Evolutionary conservation across 2,113 vertebrate species (phyloP).

Genomic region (Nothocercus nigrocapillus): DNA sequence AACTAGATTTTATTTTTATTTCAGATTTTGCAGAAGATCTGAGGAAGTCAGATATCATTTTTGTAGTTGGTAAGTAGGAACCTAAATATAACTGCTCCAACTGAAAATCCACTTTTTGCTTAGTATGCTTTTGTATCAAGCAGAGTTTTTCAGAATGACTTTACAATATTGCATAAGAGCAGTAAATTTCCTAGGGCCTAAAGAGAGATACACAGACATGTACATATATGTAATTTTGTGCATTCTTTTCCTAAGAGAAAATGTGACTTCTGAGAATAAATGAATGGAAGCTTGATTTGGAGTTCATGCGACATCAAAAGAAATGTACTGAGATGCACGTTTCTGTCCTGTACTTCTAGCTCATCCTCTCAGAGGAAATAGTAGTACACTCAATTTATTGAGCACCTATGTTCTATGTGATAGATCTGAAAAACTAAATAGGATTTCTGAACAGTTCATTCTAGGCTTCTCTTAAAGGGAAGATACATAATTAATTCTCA

Average conservation of each 20-base stretch:
- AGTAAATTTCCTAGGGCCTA: background rate
- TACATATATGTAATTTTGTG: background rate
- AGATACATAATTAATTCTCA: background rate
- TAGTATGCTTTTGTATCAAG: background rate
- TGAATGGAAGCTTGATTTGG: background rate
- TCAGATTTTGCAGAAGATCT: conserved; percentile 82
- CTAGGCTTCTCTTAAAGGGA: background rate
- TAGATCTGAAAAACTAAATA: background rate
- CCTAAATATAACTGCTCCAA: background rate
- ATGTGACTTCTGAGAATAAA: background rate
- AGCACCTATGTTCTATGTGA: background rate
- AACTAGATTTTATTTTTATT: conserved; percentile 59
- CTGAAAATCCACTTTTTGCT: background rate
- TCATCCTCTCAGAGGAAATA: background rate
- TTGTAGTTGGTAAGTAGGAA: conserved; percentile 89
- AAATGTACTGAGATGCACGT: background rate
- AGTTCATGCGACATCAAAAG: background rate
- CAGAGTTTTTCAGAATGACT: background rate
- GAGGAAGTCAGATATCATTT: conserved; percentile 91
- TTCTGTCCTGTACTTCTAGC: background rate
- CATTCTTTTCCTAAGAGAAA: background rate
- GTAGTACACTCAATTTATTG: background rate
- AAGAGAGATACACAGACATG: background rate
- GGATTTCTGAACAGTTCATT: background rate
- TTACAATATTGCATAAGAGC: background rate